phyloP scores from a whole-genome alignment of 2,113 vertebrate genomes.

The Blennius ocellaris region DNA sequence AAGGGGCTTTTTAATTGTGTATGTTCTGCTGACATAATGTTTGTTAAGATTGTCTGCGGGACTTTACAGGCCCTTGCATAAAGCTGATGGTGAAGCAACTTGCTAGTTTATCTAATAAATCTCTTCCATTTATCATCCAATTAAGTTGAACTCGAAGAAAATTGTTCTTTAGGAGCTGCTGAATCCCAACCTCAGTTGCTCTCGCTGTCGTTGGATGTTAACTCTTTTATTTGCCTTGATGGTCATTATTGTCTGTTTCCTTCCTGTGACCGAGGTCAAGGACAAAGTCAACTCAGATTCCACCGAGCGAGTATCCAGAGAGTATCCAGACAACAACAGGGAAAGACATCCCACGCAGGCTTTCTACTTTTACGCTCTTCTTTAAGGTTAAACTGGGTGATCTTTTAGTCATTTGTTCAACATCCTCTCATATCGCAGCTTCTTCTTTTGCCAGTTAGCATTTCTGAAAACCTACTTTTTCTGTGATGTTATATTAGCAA shows the following conservation, averaged over 20 bases:
- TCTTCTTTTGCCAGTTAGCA: background rate
- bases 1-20: conserved; percentile 57
- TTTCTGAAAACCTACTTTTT: conserved; percentile 20
- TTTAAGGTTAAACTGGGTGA: conserved; percentile 34
- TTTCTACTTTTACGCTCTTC: too few species aligned
- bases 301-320: conserved; percentile 69
- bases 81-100: background rate
- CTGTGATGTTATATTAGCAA: conserved; percentile 27
- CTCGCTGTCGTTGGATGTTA: conserved; percentile 30
- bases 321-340: conserved; percentile 75
- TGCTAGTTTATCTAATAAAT: background rate
- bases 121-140: background rate
- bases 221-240: conserved; percentile 40
- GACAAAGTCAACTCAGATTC: conserved; percentile 49
- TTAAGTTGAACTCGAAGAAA: background rate
- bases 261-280: conserved; percentile 49
- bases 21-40: conserved; percentile 44
- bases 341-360: conserved; percentile 53
- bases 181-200: background rate
- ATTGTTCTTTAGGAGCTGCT: background rate
- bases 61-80: conserved; percentile 37
- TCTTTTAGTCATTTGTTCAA: conserved; percentile 37
- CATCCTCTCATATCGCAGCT: conserved; percentile 27
- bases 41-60: conserved; percentile 51
- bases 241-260: conserved; percentile 47